phyloP scores from a whole-genome alignment of 2,888 invertebrate species.

The Athrips mouffetella region DNA sequence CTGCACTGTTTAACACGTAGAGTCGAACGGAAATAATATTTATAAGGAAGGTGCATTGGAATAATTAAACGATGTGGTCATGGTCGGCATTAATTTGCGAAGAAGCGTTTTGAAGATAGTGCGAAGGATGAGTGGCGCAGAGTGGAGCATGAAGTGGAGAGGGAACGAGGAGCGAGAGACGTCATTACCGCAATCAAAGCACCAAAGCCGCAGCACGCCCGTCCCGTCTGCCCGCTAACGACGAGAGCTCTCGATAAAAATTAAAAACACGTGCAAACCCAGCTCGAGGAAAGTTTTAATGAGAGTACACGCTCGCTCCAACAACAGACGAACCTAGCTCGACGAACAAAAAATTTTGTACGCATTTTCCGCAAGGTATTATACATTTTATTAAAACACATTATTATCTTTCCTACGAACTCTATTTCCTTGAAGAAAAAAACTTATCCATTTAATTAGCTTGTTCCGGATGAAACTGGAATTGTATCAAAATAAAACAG shows the following conservation, averaged over 20 bases:
- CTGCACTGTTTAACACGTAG: background rate
- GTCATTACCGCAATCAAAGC: conserved; percentile 79
- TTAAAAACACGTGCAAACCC: conserved; percentile 78
- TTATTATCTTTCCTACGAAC: background rate
- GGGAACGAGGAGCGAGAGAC: conserved; percentile 44
- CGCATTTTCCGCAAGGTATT: conserved; percentile 5
- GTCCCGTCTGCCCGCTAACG: conserved; percentile 51
- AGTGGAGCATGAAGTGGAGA: conserved; percentile 30
- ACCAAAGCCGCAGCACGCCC: conserved; percentile 54
- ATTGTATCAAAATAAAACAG: background rate
- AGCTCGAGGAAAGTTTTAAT: conserved; percentile 78
- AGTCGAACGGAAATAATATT: background rate
- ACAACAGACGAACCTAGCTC: conserved; percentile 36
- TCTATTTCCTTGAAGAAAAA: background rate
- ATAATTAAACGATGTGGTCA: conserved; percentile 50
- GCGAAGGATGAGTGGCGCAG: conserved; percentile 50
- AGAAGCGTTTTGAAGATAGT: conserved; percentile 69
- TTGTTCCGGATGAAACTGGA: background rate
- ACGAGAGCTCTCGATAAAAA: conserved; percentile 78
- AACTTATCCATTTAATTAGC: background rate
- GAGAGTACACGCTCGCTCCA: conserved; percentile 66
- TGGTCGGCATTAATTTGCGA: conserved; percentile 57
- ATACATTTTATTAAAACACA: conserved; percentile 2
- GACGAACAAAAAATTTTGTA: background rate
- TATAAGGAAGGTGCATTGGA: conserved; percentile 11